Conservation (phyloP, 1,140 invertebrate species). For the Oryzaephilus surinamensis region DNA sequence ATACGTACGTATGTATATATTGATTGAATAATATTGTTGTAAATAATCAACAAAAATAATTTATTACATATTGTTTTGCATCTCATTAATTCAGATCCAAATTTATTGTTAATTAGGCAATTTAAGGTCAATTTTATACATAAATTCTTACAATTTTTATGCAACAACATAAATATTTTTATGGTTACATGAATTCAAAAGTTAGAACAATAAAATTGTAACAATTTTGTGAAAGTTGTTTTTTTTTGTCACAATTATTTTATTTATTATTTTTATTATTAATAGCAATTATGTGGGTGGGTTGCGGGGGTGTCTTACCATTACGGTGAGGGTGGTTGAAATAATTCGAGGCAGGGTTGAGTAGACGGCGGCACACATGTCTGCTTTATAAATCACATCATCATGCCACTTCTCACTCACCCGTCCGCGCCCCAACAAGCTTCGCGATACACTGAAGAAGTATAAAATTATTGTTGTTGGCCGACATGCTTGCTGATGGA, state of each 20-base stretch:
- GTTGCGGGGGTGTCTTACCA: not conserved
- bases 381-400: constrained; percentile 17
- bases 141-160: too few relatives aligned
- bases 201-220: not conserved
- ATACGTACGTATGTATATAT: too few relatives aligned
- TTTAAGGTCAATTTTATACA: too few relatives aligned
- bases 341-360: constrained; percentile 14
- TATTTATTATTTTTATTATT: not conserved
- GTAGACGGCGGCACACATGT: constrained; percentile 17
- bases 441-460: constrained; percentile 17
- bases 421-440: constrained; percentile 17
- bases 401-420: constrained; percentile 18
- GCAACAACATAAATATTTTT: too few relatives aligned
- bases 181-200: too few relatives aligned
- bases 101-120: too few relatives aligned
- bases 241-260: not conserved
- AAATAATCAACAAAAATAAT: too few relatives aligned
- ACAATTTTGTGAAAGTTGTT: not conserved
- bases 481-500: too few relatives aligned
- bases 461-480: not conserved
- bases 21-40: too few relatives aligned
- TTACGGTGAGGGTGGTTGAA: constrained; percentile 13
- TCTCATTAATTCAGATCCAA: too few relatives aligned
- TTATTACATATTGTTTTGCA: too few relatives aligned
- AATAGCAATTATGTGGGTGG: not conserved